Conservation (phyloP, 1,140 invertebrate genomes). For the Schlechtendalia chinensis region DNA sequence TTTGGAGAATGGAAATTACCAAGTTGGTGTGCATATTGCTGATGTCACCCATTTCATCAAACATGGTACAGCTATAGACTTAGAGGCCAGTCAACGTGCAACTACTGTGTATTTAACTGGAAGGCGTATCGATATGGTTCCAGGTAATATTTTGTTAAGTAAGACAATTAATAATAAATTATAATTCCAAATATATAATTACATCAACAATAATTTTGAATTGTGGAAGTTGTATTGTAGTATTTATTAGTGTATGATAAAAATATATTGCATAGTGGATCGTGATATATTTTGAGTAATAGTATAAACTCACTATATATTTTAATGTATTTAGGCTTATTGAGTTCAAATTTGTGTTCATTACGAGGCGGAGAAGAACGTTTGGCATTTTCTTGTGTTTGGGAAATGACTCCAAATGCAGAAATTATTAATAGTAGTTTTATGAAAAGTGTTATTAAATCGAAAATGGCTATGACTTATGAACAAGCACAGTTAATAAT, state of each 20-base stretch:
- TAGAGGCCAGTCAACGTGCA: constrained; percentile 78
- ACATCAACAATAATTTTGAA: too few relatives aligned
- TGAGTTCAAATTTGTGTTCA: constrained; percentile 92
- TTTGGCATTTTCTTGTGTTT: constrained; percentile 91
- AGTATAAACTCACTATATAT: too few relatives aligned
- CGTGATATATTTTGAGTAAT: too few relatives aligned
- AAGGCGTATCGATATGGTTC: constrained; percentile 86
- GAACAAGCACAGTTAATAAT: constrained; percentile 92
- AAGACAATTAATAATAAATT: neutral
- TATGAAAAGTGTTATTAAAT: constrained; percentile 89
- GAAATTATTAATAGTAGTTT: constrained; percentile 81
- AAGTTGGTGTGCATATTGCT: constrained; percentile 93
- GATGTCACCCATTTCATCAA: constrained; percentile 93
- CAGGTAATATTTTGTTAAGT: constrained; percentile 59
- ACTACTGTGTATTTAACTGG: constrained; percentile 91
- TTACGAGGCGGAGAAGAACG: constrained; percentile 75
- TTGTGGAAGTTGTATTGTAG: too few relatives aligned
- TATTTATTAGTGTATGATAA: too few relatives aligned
- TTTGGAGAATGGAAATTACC: constrained; percentile 73
- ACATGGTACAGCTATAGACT: constrained; percentile 82
- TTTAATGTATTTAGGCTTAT: constrained; percentile 64
- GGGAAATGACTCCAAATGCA: constrained; percentile 83
- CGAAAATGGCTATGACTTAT: constrained; percentile 87
- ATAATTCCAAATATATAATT: too few relatives aligned
- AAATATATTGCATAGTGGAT: too few relatives aligned